Evolutionary conservation across 2,888 invertebrate species (phyloP), one percentile per base, ranked within the genome.

Genomic region (Scaptodrosophila latifasciaeformis): DNA sequence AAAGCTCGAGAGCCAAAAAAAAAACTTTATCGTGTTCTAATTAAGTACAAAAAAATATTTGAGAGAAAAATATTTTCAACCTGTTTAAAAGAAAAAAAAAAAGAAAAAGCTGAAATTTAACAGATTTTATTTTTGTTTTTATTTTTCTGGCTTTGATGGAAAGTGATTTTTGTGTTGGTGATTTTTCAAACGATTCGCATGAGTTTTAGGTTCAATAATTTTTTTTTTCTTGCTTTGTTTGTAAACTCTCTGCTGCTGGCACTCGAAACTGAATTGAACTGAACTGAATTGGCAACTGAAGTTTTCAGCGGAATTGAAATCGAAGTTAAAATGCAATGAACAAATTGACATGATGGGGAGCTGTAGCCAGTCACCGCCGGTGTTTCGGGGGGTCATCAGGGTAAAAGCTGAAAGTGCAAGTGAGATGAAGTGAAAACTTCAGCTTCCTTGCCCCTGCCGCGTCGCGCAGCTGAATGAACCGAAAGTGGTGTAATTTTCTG

Each of bases 261-360:
- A 54, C 35, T 49, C 45, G 40, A 54, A 17, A 35, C n/a, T n/a
- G n/a, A n/a, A n/a, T n/a, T n/a, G n/a, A n/a, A n/a, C n/a, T n/a
- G n/a, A n/a, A n/a, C n/a, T n/a, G n/a, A n/a, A n/a, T n/a, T n/a
- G n/a, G n/a, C n/a, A 37, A 17, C 37, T 34, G 37, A 37, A 37
- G 37, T 37, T 37, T 15, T 17, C 15, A 37, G 7, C 24, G 48
- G 40, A 53, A 49, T 53, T 40, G 35, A 34, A 34, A 55, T 35
- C 35, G 44, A 56, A 64, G 47, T 64, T 46, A 27, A 50, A 57
- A 52, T 49, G 34, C 12, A 48, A 63, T 52, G 49, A 34, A 17
- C 40, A 35, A 43, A 49, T 19, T 29, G 34, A 9, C n/a, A n/a
- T n/a, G n/a, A n/a, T n/a, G n/a, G n/a, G n/a, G n/a, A n/a, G n/a